Evolutionary conservation across 2,113 vertebrate species (phyloP).

Genomic region (Petromus typicus): DNA sequence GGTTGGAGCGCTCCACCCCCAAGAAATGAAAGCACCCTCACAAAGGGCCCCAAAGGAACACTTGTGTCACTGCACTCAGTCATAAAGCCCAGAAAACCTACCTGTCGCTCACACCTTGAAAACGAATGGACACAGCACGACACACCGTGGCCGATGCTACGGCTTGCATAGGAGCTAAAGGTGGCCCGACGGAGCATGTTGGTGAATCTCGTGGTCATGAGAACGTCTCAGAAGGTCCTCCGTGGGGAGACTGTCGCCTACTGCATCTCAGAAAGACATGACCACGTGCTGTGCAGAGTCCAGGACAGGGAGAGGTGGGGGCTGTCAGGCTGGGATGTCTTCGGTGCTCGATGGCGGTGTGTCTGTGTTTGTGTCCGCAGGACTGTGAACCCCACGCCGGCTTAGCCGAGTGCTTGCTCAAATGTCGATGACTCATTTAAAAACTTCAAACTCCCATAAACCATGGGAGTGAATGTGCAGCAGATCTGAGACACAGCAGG

Average conservation of each 20-base stretch:
- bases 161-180: no score
- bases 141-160: background rate
- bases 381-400: background rate
- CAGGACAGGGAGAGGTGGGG: background rate
- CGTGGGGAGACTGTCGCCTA: background rate
- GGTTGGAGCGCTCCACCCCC: background rate
- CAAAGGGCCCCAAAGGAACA: background rate
- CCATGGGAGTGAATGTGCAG: background rate
- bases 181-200: background rate
- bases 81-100: no score
- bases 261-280: background rate
- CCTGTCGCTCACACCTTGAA: background rate
- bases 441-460: background rate
- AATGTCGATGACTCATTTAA: background rate
- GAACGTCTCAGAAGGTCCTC: background rate
- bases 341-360: fast-evolving
- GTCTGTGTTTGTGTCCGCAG: background rate
- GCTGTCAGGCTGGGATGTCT: background rate
- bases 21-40: background rate
- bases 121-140: background rate
- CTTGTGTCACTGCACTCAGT: no score
- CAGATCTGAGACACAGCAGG: background rate
- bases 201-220: no score
- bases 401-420: background rate
- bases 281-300: no score